These are phyloP conservation scores for Apamea sordens DNA, from an alignment of 2,888 invertebrate genomes.

Conservation along the genomic window DNA sequence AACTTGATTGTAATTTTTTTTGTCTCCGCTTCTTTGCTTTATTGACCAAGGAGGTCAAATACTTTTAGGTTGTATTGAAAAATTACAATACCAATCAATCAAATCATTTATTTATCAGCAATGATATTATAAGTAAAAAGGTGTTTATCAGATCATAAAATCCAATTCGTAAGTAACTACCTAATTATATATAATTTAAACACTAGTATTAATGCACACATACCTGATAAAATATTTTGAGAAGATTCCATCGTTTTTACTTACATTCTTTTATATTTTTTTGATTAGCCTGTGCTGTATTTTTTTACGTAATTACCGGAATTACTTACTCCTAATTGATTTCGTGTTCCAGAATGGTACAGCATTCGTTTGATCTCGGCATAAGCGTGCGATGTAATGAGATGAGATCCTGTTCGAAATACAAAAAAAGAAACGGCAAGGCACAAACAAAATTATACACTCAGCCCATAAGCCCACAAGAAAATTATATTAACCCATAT, in stretches of 20 bases:
- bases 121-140: too few relatives aligned
- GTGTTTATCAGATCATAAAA: too few relatives aligned
- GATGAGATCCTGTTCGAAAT: constrained; percentile 42
- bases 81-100: background rate
- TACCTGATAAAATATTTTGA: background rate
- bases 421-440: constrained; percentile 42
- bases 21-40: background rate
- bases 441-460: constrained; percentile 58
- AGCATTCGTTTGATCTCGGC: constrained; percentile 34
- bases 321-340: background rate
- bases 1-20: constrained; percentile 16
- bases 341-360: background rate
- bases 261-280: background rate
- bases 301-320: background rate
- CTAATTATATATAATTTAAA: background rate
- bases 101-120: too few relatives aligned
- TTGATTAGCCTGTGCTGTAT: background rate
- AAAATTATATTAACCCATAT: constrained; percentile 66
- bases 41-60: constrained; percentile 1
- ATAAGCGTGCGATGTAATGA: constrained; percentile 47
- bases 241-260: background rate
- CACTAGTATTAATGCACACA: too few relatives aligned
- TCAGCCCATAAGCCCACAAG: constrained; percentile 55
- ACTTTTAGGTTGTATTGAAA: background rate
- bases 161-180: background rate